Percentiles rank a stretch among this genome's conserved stretches.
Evolutionary conservation across 2,113 vertebrate genomes (phyloP).

Genomic region (Agapornis roseicollis): DNA sequence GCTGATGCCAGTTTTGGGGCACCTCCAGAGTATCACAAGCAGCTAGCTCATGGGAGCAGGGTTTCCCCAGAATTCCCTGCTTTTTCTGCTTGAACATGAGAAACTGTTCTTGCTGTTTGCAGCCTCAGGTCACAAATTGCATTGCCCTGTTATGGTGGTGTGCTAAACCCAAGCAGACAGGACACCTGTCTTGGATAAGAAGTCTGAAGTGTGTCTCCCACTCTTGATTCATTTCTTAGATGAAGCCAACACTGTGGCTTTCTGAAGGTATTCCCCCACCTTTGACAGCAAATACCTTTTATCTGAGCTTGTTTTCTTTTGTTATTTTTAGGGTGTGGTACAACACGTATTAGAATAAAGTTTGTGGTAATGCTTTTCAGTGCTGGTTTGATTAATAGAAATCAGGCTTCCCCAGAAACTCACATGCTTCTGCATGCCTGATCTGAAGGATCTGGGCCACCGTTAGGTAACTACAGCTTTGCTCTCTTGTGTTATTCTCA

Average conservation of each 20-base stretch:
- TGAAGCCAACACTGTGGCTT: background rate
- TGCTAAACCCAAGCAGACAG: background rate
- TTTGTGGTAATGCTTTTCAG: background rate
- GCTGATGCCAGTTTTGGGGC: background rate
- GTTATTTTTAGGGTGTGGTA: background rate
- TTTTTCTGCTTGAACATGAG: background rate
- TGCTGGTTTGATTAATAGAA: background rate
- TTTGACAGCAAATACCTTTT: conserved; percentile 7
- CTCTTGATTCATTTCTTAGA: background rate
- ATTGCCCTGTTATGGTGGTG: background rate
- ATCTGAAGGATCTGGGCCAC: background rate
- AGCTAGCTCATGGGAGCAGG: background rate
- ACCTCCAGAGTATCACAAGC: background rate
- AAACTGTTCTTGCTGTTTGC: background rate
- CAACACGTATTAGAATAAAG: background rate
- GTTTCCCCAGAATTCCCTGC: background rate
- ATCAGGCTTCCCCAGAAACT: background rate
- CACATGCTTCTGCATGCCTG: background rate
- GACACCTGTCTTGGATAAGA: background rate
- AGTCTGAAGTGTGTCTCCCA: background rate
- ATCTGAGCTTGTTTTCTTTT: conserved; percentile 13
- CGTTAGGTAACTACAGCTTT: background rate
- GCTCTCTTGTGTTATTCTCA: background rate
- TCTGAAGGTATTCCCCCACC: background rate
- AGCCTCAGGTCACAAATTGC: background rate